These are phyloP conservation scores for Xenopus borealis DNA, from an alignment of 2,113 vertebrate genomes.

Conservation along the genomic window DNA sequence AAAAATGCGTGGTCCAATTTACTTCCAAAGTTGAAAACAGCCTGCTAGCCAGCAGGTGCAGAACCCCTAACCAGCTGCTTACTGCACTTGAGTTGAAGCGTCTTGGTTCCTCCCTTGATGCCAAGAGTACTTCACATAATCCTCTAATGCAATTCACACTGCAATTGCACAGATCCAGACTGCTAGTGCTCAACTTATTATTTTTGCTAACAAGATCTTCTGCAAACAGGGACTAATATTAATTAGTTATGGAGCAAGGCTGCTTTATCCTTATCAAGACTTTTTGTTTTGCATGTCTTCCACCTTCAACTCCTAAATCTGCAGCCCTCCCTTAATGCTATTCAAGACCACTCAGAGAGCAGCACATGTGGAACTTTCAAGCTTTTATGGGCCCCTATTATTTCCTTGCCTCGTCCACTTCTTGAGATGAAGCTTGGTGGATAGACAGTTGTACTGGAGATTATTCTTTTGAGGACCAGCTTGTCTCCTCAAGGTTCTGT, in stretches of 20 bases:
- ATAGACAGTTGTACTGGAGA: conserved; percentile 58
- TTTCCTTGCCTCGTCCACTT: conserved; percentile 60
- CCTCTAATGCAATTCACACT: conserved; percentile 83
- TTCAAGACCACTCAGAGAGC: conserved; percentile 62
- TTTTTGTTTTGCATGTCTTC: conserved; percentile 51
- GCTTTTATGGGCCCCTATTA: conserved; percentile 51
- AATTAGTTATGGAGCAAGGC: conserved; percentile 70
- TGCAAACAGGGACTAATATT: conserved; percentile 62
- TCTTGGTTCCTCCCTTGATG: conserved; percentile 66
- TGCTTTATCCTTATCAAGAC: conserved; percentile 59
- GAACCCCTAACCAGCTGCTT: conserved; percentile 78
- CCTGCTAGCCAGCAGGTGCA: conserved; percentile 81
- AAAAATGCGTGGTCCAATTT: conserved; percentile 58
- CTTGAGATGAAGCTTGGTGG: conserved; percentile 59
- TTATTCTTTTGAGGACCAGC: conserved; percentile 61
- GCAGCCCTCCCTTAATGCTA: conserved; percentile 51
- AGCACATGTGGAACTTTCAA: conserved; percentile 65
- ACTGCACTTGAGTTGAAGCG: conserved; percentile 67
- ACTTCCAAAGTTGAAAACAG: conserved; percentile 72
- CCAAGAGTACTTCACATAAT: conserved; percentile 84
- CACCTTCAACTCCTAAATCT: conserved; percentile 35
- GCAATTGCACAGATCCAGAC: conserved; percentile 79
- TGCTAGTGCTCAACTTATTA: conserved; percentile 66
- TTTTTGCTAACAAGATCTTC: conserved; percentile 68
- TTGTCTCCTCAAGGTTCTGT: conserved; percentile 63